Conservation (phyloP, 2,113 vertebrate species). For the Dromas ardeola region DNA sequence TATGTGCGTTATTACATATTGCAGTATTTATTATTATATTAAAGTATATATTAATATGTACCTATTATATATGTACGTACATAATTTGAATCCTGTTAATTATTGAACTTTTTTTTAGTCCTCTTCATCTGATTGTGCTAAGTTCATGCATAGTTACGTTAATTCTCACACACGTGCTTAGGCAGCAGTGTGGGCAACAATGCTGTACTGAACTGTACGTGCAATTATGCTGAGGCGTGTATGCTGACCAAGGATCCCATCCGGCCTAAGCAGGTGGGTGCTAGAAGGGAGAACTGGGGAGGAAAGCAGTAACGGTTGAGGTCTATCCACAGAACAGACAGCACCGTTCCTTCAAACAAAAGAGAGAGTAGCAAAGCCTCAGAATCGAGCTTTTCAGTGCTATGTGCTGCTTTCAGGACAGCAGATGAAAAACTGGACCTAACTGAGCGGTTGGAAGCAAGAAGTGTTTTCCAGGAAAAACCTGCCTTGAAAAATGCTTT, state of each 20-base stretch:
- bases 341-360: not conserved
- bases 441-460: not conserved
- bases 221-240: not conserved
- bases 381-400: not conserved
- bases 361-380: not conserved
- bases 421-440: not conserved
- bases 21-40: not conserved
- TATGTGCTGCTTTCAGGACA: not conserved
- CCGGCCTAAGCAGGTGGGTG: not conserved
- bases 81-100: not conserved
- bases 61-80: not conserved
- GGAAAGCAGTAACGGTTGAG: not conserved
- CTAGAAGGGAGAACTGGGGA: not conserved
- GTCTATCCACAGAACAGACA: not conserved
- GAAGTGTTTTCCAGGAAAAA: slow-evolving; percentile 20
- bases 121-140: not conserved
- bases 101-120: not conserved
- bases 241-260: not conserved
- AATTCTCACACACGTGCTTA: not conserved
- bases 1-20: not conserved
- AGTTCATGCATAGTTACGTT: not conserved
- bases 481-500: not conserved
- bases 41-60: not conserved
- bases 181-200: not conserved
- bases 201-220: not conserved